phyloP scores from a whole-genome alignment of 2,113 vertebrate species.

The Eupsittula cactorum region DNA sequence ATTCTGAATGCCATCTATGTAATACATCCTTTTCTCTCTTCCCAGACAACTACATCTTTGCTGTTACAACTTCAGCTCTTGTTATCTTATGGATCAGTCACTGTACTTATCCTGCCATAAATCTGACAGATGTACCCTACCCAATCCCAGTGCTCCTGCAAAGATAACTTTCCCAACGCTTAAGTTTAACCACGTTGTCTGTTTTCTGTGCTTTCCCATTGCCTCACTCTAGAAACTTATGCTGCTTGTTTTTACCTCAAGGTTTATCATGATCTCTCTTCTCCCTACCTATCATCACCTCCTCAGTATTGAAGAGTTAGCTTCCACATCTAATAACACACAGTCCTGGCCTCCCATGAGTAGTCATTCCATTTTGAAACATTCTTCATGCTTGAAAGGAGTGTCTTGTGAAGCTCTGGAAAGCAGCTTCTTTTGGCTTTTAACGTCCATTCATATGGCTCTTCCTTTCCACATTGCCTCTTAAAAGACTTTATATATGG shows the following conservation, averaged over 20 bases:
- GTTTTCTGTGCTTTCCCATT: conserved; percentile 20
- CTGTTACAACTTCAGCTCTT: conserved; percentile 17
- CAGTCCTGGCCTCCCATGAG: neutral
- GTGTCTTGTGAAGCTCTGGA: neutral
- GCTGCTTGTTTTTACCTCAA: conserved; percentile 14
- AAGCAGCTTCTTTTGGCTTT: neutral
- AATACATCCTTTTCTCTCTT: neutral
- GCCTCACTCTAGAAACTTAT: neutral
- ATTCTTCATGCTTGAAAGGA: neutral
- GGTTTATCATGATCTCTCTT: neutral
- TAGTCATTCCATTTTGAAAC: neutral
- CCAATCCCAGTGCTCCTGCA: conserved; percentile 18
- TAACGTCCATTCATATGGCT: neutral
- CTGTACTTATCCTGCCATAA: conserved; percentile 27
- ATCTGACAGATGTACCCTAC: conserved; percentile 13
- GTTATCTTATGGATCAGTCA: conserved; percentile 39
- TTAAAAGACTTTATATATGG: neutral
- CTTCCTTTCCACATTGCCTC: neutral
- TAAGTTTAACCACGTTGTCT: neutral
- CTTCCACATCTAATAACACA: neutral
- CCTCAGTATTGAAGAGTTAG: neutral
- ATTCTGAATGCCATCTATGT: neutral
- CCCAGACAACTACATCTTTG: neutral
- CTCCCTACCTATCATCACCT: neutral
- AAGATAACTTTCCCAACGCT: conserved; percentile 31